Percentiles rank a stretch among this genome's conserved stretches.
Evolutionary conservation across 2,888 invertebrate species (phyloP).

Genomic region (Folsomia manolachei): DNA sequence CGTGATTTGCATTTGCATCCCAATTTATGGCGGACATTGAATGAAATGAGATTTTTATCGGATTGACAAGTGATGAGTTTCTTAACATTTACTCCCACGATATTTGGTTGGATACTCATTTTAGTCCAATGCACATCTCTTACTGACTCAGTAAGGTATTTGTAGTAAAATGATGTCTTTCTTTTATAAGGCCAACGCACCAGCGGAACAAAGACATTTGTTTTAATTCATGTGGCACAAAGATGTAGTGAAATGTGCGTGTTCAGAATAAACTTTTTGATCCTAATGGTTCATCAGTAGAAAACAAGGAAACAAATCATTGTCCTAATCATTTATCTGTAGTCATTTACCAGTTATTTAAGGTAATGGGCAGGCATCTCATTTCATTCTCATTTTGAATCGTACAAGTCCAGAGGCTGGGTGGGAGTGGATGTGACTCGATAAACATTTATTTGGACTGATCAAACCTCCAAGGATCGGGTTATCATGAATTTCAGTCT

Average conservation of each 20-base stretch:
- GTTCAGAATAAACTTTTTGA: not conserved
- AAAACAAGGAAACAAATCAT: not conserved
- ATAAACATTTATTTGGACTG: not conserved
- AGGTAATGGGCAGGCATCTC: not conserved
- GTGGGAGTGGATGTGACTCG: not conserved
- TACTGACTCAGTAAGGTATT: too few species aligned
- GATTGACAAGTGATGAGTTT: not conserved
- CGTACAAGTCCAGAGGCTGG: too few species aligned
- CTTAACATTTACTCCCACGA: not conserved
- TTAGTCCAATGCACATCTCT: too few species aligned
- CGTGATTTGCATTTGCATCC: not conserved
- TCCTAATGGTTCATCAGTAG: not conserved
- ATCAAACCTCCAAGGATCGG: not conserved
- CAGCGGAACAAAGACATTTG: not conserved
- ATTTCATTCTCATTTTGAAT: too few species aligned
- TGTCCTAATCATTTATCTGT: not conserved
- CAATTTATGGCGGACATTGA: not conserved
- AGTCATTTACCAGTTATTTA: not conserved
- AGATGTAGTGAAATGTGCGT: not conserved
- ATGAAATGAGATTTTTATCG: not conserved
- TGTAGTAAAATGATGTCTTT: not conserved
- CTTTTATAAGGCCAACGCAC: too few species aligned
- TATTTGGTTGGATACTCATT: too few species aligned
- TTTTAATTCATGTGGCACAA: not conserved
- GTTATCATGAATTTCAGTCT: not conserved